phyloP scores from a whole-genome alignment of 2,113 vertebrate species.

The Planiliza haematocheilus region DNA sequence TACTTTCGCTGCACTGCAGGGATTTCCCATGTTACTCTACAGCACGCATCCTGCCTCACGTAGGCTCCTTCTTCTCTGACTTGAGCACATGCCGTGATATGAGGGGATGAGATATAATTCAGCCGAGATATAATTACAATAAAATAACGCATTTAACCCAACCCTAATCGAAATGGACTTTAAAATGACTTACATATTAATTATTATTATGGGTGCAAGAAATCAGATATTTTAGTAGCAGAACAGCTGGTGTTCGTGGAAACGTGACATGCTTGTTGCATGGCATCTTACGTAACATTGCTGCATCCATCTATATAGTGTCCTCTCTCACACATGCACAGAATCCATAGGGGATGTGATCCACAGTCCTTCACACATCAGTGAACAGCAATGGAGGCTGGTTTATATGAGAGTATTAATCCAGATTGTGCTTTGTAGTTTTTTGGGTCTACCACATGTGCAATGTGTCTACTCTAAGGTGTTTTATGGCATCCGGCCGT shows the following conservation, averaged over 20 bases:
- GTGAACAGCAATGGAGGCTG: not conserved
- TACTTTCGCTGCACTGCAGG: conserved; percentile 25
- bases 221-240: too few relatives aligned
- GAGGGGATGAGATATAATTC: not conserved
- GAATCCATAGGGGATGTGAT: conserved; percentile 10
- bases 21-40: conserved; percentile 59
- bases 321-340: not conserved
- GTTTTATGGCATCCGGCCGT: conserved; percentile 20
- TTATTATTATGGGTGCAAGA: too few relatives aligned
- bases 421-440: too few relatives aligned
- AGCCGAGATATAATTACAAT: not conserved
- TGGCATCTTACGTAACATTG: conserved; percentile 37
- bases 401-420: too few relatives aligned
- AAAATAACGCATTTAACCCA: not conserved
- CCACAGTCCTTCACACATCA: conserved; percentile 22
- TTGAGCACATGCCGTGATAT: conserved; percentile 11
- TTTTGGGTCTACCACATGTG: too few relatives aligned
- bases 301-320: conserved; percentile 29
- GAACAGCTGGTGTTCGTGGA: not conserved
- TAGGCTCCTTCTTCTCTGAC: conserved; percentile 46
- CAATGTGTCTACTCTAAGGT: too few relatives aligned
- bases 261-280: conserved; percentile 16
- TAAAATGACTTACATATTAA: too few relatives aligned
- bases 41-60: conserved; percentile 64
- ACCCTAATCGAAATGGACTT: not conserved